Percentiles rank a stretch among this genome's conserved stretches.
phyloP scores from a whole-genome alignment of 2,888 invertebrate genomes.

The Latheticus oryzae region DNA sequence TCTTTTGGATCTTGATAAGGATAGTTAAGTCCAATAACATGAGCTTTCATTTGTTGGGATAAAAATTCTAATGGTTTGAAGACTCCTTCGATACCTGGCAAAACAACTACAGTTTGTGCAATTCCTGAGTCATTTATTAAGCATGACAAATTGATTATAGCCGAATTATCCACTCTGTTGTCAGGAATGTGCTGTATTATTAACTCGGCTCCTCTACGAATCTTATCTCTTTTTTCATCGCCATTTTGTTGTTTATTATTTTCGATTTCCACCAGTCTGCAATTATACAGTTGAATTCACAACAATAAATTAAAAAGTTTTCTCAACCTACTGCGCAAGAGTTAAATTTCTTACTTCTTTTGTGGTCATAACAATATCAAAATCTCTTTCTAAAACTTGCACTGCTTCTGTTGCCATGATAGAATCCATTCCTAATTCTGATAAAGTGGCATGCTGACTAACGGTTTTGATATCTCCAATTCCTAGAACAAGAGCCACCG shows the following conservation, averaged over 20 bases:
- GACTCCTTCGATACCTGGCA: slow-evolving; percentile 79
- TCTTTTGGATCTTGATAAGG: slow-evolving; percentile 58
- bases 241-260: too few species aligned
- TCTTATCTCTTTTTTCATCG: too few species aligned
- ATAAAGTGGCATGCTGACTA: slow-evolving; percentile 65
- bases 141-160: slow-evolving; percentile 2
- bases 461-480: slow-evolving; percentile 50
- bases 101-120: slow-evolving; percentile 67
- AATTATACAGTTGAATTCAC: neutral
- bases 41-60: slow-evolving; percentile 67
- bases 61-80: slow-evolving; percentile 69
- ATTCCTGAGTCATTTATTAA: neutral
- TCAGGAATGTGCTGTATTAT: neutral
- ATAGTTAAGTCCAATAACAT: slow-evolving; percentile 70
- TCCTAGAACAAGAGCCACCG: slow-evolving; percentile 72
- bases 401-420: slow-evolving; percentile 80
- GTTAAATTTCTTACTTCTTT: slow-evolving; percentile 71
- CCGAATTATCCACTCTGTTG: neutral
- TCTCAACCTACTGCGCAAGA: slow-evolving; percentile 65
- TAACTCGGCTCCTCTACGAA: too few species aligned
- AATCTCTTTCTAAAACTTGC: slow-evolving; percentile 72
- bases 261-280: too few species aligned
- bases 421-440: slow-evolving; percentile 78
- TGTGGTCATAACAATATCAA: slow-evolving; percentile 72
- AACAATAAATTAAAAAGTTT: neutral